Base-by-base conservation (phyloP, 2,113 vertebrate species). In the Sturnira hondurensis region DNA sequence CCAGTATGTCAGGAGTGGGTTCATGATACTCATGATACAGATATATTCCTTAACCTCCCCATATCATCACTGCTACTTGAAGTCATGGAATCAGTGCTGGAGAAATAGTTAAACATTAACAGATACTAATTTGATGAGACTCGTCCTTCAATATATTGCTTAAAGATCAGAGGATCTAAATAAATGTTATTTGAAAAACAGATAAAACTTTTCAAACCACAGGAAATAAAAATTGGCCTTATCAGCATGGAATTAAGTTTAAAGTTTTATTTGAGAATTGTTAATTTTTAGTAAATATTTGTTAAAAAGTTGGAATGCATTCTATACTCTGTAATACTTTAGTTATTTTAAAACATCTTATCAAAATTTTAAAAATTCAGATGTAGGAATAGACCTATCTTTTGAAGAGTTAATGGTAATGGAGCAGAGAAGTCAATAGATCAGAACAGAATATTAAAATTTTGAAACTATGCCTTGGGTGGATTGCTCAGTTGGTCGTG, bases 231-330 rank as follows among this genome's bases (percentile, higher is more conserved):
- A 68, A 73, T 52, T 80, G 74, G 9, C 45, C 73, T 86, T 52
- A 43, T 85, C 47, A 81, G 22, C 45, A 12, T 63, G 24, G 26
- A 85, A 50, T 94, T 92, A 77, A 78, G 31, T 56, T 93, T 50
- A 74, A 82, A 68, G 31, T 61, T 95, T 87, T 81, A 41, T 88
- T 91, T 80, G 50, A 90, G 81, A 94, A 74, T 83, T 65, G 19
- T 38, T 89, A 24, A 93, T 90, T 95, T 70, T 91, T 92, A 95
- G 77, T 61, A 91, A 84, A 17, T 82, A 0, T 20, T 87, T 93
- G 82, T 45, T n/a, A 41, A 63, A 91, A 93, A 73, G 52, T 50
- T 67, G 41, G 13, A 68, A 68, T 92, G 38, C 41, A n/a, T 61
- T 86, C 20, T 63, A 3, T 94, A 67, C 17, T 91, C 13, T 83